These are phyloP conservation scores for Chlorocebus sabaeus DNA, from an alignment of 2,113 vertebrate genomes.

Conservation along the genomic window DNA sequence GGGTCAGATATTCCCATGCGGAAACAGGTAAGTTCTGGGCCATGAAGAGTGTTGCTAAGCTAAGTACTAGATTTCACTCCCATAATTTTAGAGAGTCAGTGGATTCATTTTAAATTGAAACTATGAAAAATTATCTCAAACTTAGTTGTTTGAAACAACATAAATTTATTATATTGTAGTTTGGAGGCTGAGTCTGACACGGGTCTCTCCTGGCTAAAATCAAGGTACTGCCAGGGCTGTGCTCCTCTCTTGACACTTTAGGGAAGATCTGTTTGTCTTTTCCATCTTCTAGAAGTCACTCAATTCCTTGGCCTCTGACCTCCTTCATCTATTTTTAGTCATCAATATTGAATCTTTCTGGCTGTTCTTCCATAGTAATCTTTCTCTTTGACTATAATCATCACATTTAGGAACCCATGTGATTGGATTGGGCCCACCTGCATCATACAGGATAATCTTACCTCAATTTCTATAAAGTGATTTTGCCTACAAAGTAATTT, in stretches of 20 bases:
- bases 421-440: not conserved
- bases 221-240: too few relatives aligned
- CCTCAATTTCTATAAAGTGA: not conserved
- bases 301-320: not conserved
- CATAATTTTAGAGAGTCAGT: not conserved
- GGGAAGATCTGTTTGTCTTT: not conserved
- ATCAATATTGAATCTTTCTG: not conserved
- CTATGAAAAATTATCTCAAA: not conserved
- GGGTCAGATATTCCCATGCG: not conserved
- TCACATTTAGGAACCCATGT: not conserved
- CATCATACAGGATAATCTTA: not conserved
- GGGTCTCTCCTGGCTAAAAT: not conserved
- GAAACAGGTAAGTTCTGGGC: not conserved
- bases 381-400: not conserved
- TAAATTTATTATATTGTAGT: not conserved
- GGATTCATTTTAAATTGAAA: not conserved
- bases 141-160: not conserved
- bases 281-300: not conserved
- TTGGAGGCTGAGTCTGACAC: not conserved
- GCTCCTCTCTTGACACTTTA: not conserved
- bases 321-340: not conserved
- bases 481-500: not conserved
- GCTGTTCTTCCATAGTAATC: not conserved
- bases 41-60: not conserved
- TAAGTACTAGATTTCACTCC: not conserved